Conservation (phyloP, 2,113 vertebrate species). For the Zootoca vivipara region DNA sequence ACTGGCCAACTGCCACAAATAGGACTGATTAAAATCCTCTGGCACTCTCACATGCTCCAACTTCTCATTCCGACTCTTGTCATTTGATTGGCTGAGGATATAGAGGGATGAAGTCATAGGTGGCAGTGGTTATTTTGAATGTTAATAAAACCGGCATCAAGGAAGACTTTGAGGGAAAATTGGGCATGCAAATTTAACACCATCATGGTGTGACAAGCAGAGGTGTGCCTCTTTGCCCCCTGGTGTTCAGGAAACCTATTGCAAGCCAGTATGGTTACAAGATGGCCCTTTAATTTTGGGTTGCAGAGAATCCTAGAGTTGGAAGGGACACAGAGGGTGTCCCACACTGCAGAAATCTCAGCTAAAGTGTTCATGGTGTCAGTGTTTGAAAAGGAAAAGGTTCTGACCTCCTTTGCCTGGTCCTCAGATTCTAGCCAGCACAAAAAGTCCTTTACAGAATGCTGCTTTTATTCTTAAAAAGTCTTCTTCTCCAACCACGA, state of each 20-base stretch:
- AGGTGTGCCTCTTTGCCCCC: not conserved
- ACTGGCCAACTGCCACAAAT: conserved; percentile 37
- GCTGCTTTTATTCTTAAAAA: too few relatives aligned
- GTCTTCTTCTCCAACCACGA: too few relatives aligned
- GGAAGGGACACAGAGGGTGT: too few relatives aligned
- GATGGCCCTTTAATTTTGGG: not conserved
- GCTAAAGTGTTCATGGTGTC: too few relatives aligned
- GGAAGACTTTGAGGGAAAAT: not conserved
- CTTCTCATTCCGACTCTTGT: conserved; percentile 8
- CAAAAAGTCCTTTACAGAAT: too few relatives aligned
- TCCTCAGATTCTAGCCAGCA: too few relatives aligned
- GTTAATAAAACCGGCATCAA: conserved; percentile 1
- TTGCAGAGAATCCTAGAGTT: not conserved
- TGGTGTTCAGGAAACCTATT: not conserved
- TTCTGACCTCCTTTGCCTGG: too few relatives aligned
- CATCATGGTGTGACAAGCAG: not conserved
- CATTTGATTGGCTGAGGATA: not conserved
- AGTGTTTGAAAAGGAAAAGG: too few relatives aligned
- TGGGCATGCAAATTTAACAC: not conserved
- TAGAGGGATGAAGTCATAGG: not conserved
- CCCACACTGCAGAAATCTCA: too few relatives aligned
- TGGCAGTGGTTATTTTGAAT: not conserved
- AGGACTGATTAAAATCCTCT: conserved; percentile 16
- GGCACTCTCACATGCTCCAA: not conserved
- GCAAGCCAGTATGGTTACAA: not conserved